phyloP scores from a whole-genome alignment of 2,888 invertebrate species.

The Pollenia angustigena region DNA sequence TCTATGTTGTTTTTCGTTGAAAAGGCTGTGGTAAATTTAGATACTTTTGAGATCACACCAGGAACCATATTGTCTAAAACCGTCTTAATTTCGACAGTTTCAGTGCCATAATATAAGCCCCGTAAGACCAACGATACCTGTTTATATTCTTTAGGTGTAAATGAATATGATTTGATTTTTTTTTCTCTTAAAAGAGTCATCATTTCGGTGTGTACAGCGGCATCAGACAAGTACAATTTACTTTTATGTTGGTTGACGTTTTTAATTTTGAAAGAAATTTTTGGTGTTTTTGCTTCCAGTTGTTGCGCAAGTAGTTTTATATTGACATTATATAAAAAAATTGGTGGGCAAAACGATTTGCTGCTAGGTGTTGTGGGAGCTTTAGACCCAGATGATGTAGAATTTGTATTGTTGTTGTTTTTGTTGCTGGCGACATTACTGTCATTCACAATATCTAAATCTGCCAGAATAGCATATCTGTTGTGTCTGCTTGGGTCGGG shows the following conservation, averaged over 20 bases:
- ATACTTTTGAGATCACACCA: not conserved
- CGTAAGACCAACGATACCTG: not conserved
- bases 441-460: too few species aligned
- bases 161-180: not conserved
- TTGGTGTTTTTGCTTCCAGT: too few species aligned
- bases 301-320: too few species aligned
- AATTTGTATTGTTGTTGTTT: too few species aligned
- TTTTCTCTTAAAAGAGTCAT: not conserved
- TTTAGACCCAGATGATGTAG: too few species aligned
- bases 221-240: not conserved
- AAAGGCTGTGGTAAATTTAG: not conserved
- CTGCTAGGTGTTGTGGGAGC: too few species aligned
- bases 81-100: not conserved
- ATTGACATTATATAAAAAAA: too few species aligned
- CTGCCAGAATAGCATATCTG: too few species aligned
- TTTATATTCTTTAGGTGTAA: not conserved
- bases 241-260: not conserved
- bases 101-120: not conserved
- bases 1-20: not conserved
- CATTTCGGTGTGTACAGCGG: not conserved
- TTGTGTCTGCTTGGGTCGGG: too few species aligned
- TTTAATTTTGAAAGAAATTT: not conserved
- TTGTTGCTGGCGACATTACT: too few species aligned
- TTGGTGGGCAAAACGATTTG: too few species aligned
- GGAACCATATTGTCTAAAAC: not conserved